Evolutionary conservation across 1,140 invertebrate genomes (phyloP).

Genomic region (Ericerus pela): DNA sequence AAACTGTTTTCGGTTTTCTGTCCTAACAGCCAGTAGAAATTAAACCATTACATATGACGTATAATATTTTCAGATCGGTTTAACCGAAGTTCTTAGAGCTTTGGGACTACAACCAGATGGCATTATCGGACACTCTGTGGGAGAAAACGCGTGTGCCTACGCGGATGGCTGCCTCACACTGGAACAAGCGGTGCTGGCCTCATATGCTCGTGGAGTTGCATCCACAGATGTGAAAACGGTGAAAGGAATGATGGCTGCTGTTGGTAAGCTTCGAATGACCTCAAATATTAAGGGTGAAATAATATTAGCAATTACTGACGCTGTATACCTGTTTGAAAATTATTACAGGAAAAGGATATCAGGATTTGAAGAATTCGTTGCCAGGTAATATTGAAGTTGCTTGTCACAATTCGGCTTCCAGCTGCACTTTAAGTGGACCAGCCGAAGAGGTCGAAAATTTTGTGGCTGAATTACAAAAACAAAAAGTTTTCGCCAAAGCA

Average conservation of each 20-base stretch:
- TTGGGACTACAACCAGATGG: conserved; percentile 44
- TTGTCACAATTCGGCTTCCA: conserved; percentile 53
- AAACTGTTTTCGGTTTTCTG: background rate
- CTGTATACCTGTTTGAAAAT: conserved; percentile 32
- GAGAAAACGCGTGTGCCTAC: conserved; percentile 50
- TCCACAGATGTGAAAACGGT: conserved; percentile 39
- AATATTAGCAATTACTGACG: background rate
- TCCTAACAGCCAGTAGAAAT: background rate
- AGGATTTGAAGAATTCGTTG: conserved; percentile 39
- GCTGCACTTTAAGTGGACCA: conserved; percentile 54
- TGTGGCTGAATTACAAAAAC: conserved; percentile 35
- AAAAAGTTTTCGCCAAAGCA: conserved; percentile 60
- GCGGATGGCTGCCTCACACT: conserved; percentile 49
- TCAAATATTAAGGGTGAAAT: background rate
- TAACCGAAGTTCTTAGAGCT: conserved; percentile 43
- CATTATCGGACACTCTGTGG: conserved; percentile 51
- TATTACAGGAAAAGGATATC: conserved; percentile 29
- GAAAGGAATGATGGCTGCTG: conserved; percentile 40
- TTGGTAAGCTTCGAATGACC: conserved; percentile 26
- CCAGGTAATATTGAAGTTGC: conserved; percentile 48
- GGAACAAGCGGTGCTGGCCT: conserved; percentile 45
- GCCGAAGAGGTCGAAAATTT: conserved; percentile 34
- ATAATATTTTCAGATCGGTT: conserved; percentile 45
- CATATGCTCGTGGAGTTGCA: conserved; percentile 44
- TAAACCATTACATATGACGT: background rate